These are phyloP conservation scores for Gobio occitaniae DNA, from an alignment of 2,797 vertebrate genomes.

Conservation along the genomic window DNA sequence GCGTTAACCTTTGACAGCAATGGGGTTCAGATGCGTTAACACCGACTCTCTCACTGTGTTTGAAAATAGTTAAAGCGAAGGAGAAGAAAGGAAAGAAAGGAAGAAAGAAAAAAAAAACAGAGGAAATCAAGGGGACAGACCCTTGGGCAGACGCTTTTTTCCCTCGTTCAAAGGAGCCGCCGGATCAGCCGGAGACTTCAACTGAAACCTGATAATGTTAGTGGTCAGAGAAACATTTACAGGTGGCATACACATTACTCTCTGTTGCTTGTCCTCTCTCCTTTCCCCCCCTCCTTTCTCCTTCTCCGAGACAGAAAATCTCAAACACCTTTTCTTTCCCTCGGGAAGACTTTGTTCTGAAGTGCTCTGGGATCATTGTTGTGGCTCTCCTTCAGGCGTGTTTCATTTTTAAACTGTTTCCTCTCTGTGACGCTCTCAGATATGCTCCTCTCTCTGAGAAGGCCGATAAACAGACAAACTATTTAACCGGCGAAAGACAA, in stretches of 20 bases:
- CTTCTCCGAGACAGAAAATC: constrained; percentile 16
- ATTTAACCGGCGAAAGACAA: constrained; percentile 43
- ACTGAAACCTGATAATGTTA: constrained; percentile 68
- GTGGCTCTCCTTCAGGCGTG: constrained; percentile 21
- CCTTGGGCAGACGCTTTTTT: constrained; percentile 55
- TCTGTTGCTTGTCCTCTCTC: constrained; percentile 15
- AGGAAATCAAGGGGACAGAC: constrained; percentile 45
- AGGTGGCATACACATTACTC: constrained; percentile 59
- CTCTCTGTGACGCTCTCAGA: constrained; percentile 40
- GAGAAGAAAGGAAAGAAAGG: constrained; percentile 37
- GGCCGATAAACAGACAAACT: constrained; percentile 43
- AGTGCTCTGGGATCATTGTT: constrained; percentile 41
- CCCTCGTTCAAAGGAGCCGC: constrained; percentile 59
- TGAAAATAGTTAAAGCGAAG: constrained; percentile 55
- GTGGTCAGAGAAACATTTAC: constrained; percentile 60
- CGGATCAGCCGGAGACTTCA: constrained; percentile 56
- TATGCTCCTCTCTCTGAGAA: constrained; percentile 34
- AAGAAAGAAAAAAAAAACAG: constrained; percentile 16
- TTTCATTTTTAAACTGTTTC: constrained; percentile 55
- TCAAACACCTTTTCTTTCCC: constrained; percentile 32
- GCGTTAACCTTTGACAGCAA: constrained; percentile 60
- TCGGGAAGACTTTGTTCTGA: constrained; percentile 27
- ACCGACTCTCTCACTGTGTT: constrained; percentile 54
- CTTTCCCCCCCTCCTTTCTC: background rate
- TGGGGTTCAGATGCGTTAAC: constrained; percentile 53